Evolutionary conservation across 2,113 vertebrate genomes (phyloP).

Genomic region (Poeciliopsis retropinna): DNA sequence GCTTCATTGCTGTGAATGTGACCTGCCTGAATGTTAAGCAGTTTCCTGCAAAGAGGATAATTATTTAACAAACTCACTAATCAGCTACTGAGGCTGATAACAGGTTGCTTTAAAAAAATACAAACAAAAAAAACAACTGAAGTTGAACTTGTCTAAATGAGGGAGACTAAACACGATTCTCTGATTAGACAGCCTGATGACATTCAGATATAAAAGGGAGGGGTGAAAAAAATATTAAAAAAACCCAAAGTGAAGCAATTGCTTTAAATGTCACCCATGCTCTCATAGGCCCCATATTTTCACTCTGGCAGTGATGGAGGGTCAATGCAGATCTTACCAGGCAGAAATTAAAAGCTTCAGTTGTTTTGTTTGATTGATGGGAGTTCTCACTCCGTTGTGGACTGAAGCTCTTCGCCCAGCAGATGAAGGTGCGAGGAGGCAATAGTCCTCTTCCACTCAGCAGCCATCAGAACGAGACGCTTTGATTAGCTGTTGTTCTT

Average conservation of each 20-base stretch:
- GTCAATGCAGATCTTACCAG: conserved; percentile 20
- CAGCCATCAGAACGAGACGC: conserved; percentile 58
- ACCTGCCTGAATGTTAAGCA: conserved; percentile 53
- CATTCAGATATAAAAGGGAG: conserved; percentile 12
- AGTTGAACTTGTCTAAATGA: background rate
- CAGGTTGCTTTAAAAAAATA: background rate
- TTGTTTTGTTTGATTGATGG: conserved; percentile 2
- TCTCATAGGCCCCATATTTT: background rate
- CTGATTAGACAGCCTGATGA: conserved; percentile 13
- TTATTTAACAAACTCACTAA: conserved; percentile 24
- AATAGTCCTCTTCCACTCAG: conserved; percentile 31
- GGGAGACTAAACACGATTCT: background rate
- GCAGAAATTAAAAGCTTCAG: conserved; percentile 14
- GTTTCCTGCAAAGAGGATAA: conserved; percentile 32
- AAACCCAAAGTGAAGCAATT: background rate
- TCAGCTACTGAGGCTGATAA: conserved; percentile 8
- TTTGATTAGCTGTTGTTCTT: conserved; percentile 63
- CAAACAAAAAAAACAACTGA: background rate
- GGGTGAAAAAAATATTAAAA: background rate
- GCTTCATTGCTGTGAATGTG: conserved; percentile 20
- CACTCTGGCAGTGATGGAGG: conserved; percentile 8
- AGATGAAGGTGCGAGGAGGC: conserved; percentile 16
- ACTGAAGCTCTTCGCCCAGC: conserved; percentile 11
- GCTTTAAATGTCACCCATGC: conserved; percentile 25
- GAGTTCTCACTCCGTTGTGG: background rate